Evolutionary conservation across 1,140 invertebrate genomes (phyloP), one percentile per base, ranked within the genome.

Genomic region (Thalassaphorura encarpata): DNA sequence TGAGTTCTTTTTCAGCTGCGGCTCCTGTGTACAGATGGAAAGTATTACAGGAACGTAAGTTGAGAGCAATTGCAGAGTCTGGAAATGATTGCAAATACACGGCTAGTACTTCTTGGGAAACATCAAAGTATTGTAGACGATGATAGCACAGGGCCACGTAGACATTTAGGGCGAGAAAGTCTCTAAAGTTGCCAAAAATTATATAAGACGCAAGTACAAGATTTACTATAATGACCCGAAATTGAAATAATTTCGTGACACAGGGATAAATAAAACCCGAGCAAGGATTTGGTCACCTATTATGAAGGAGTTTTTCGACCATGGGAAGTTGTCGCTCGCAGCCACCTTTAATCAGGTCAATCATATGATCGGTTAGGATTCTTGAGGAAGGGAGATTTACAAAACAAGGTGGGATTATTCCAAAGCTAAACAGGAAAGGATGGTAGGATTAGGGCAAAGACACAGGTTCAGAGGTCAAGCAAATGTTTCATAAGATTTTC

Each of bases 81-180:
- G 90, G 83, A 75, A 85, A 86, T 67, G 93, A 85, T 67, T 90
- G 85, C 15, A 98, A 74, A 72, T 99, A 99, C 1, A 94, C 83
- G 31, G 87, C 84, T 2, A 98, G 74, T 13, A 97, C 89, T 75
- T 97, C 94, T 75, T 97, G 85, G 1, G 88, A 89, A 23, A 89
- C 85, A 65, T 89, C 87, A 67, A 86, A 89, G 67, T 88, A 89
- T 72, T 97, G 94, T 49, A 97, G 71, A 72, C 97, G 97, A 71
- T 98, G 98, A 70, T 97, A 98, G 67, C 95, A 98, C 6, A 98
- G 72, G 0, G 94, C 96, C 52, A 98, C 84, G 71, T 99, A 99
- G 8, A 98, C 91, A 73, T 97, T 97, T 42, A 99, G 71, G 6
- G 95, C 95, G 63, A 95, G 72, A 71, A 84, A 94, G 49, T 93